phyloP scores from a whole-genome alignment of 30 jellyfish, hydroid and myxozoan species.

The Kudoa iwatai region DNA sequence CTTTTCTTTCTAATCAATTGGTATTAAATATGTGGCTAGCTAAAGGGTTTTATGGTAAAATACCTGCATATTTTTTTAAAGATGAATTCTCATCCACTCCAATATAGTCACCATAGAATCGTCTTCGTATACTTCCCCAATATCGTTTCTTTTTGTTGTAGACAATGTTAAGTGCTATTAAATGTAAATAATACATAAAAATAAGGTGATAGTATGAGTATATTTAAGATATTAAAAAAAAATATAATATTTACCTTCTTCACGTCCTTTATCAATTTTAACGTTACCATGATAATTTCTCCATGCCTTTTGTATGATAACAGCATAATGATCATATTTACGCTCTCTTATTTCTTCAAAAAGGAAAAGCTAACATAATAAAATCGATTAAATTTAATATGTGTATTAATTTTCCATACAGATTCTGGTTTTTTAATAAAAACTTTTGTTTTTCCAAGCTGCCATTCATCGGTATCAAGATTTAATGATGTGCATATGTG shows the following conservation, averaged over 20 bases:
- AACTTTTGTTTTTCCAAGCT: slow-evolving; percentile 59
- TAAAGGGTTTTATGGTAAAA: too few species aligned
- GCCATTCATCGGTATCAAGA: slow-evolving; percentile 92
- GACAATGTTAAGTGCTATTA: slow-evolving; percentile 31
- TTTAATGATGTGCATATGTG: slow-evolving; percentile 42
- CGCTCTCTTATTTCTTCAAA: slow-evolving; percentile 69
- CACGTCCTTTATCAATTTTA: not conserved
- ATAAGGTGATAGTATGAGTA: too few species aligned
- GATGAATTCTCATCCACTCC: slow-evolving; percentile 61
- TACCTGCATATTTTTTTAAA: slow-evolving; percentile 27
- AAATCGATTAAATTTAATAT: not conserved
- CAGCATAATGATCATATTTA: slow-evolving; percentile 57
- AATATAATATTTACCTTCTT: too few species aligned
- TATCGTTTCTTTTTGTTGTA: slow-evolving; percentile 35
- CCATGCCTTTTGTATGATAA: slow-evolving; percentile 36
- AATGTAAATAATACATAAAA: not conserved
- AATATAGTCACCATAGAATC: slow-evolving; percentile 70
- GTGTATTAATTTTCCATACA: slow-evolving; percentile 4
- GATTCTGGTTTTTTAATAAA: slow-evolving; percentile 78
- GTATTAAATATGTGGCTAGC: too few species aligned
- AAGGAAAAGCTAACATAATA: slow-evolving; percentile 19
- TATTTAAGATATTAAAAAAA: too few species aligned
- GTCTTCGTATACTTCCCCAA: slow-evolving; percentile 48
- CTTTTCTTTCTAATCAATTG: too few species aligned
- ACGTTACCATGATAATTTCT: slow-evolving; percentile 2